These are phyloP conservation scores for Ischnus inquisitorius DNA, from an alignment of 2,888 invertebrate genomes.

Conservation along the genomic window DNA sequence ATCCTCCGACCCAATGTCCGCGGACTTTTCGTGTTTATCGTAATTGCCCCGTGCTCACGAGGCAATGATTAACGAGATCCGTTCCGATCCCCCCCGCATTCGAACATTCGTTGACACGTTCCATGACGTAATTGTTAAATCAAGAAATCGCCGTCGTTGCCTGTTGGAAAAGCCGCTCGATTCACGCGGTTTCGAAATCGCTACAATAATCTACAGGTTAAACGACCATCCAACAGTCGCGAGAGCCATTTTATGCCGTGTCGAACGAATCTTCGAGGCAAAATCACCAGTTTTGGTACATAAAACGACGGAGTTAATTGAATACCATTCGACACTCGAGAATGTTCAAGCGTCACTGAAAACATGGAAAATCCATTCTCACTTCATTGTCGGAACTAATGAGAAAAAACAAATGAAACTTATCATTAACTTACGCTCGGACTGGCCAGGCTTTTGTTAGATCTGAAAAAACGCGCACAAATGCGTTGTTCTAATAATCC, in stretches of 20 bases:
- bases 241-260: background rate
- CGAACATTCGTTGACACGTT: slow-evolving; percentile 7
- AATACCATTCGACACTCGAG: background rate
- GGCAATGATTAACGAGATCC: slow-evolving; percentile 18
- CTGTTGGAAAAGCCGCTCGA: background rate
- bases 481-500: background rate
- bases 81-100: background rate
- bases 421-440: background rate
- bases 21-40: background rate
- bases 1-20: background rate
- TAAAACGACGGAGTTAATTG: slow-evolving; percentile 1
- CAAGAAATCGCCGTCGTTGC: background rate
- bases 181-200: background rate
- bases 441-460: background rate
- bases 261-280: background rate
- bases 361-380: slow-evolving; percentile 13
- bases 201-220: background rate
- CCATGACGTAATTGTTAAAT: slow-evolving; percentile 10
- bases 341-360: background rate
- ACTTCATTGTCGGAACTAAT: background rate
- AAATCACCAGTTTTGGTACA: background rate
- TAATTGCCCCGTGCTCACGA: slow-evolving; percentile 1
- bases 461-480: slow-evolving; percentile 17
- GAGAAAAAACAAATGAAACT: background rate
- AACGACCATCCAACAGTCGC: background rate